These are phyloP conservation scores for Catostomus latipinnis DNA, from an alignment of 2,797 vertebrate species.

Conservation along the genomic window DNA sequence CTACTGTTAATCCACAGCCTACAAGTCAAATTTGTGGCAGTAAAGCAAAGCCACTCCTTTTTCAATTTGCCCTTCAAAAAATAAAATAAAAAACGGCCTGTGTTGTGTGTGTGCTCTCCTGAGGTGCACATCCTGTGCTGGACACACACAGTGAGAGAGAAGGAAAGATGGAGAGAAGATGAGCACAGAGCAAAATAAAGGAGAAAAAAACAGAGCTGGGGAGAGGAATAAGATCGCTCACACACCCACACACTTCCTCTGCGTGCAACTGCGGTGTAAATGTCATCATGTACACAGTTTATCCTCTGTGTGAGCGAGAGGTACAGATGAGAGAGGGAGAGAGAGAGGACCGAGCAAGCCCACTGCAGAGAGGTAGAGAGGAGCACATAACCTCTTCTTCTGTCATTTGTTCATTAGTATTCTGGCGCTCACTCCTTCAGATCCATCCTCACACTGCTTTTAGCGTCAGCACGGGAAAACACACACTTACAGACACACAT, in stretches of 20 bases:
- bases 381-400: conserved; percentile 57
- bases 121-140: conserved; percentile 60
- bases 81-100: conserved; percentile 61
- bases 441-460: conserved; percentile 57
- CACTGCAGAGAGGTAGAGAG: conserved; percentile 53
- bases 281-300: conserved; percentile 68
- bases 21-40: conserved; percentile 44
- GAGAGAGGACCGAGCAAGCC: conserved; percentile 60
- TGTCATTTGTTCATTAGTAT: conserved; percentile 63
- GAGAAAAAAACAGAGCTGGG: conserved; percentile 62
- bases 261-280: conserved; percentile 64
- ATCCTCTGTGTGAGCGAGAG: conserved; percentile 61
- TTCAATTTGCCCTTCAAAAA: conserved; percentile 63
- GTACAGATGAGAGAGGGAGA: conserved; percentile 66
- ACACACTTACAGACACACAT: conserved; percentile 30
- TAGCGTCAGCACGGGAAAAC: conserved; percentile 56
- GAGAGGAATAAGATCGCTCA: conserved; percentile 62
- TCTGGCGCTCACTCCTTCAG: conserved; percentile 53
- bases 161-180: conserved; percentile 47
- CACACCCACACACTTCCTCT: conserved; percentile 46
- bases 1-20: conserved; percentile 16
- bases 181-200: conserved; percentile 49
- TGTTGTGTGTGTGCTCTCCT: conserved; percentile 53
- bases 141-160: conserved; percentile 58
- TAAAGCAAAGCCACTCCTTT: conserved; percentile 58